Conservation (phyloP, 2,888 invertebrate species). For the Pseudanteris insignis region DNA sequence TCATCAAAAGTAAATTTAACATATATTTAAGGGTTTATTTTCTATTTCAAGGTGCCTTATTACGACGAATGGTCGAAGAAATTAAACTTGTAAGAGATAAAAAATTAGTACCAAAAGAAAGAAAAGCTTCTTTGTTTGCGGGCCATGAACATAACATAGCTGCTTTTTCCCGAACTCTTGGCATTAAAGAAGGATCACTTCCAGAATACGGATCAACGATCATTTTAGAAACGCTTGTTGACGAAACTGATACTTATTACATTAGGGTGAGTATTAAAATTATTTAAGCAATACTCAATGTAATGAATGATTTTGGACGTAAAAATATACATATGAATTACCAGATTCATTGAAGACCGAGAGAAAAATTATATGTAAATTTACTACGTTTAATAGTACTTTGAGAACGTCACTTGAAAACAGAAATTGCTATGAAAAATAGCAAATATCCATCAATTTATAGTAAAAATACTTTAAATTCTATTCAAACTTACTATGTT, state of each 20-base stretch:
- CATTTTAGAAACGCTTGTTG: constrained; percentile 57
- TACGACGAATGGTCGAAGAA: constrained; percentile 56
- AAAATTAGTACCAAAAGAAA: constrained; percentile 47
- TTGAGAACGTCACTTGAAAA: too few relatives aligned
- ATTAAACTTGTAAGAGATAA: constrained; percentile 49
- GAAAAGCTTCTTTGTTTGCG: constrained; percentile 57
- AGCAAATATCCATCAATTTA: too few relatives aligned
- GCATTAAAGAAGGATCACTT: constrained; percentile 53
- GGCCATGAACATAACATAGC: constrained; percentile 59
- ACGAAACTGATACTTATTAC: constrained; percentile 52
- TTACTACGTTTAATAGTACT: too few relatives aligned
- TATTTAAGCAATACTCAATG: neutral
- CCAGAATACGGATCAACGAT: constrained; percentile 59
- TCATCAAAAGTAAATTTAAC: too few relatives aligned
- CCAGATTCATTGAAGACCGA: neutral
- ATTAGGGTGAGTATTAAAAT: constrained; percentile 54
- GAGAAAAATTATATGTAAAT: too few relatives aligned
- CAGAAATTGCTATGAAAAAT: neutral
- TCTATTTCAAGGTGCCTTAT: constrained; percentile 48
- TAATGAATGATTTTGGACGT: neutral
- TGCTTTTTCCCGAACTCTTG: constrained; percentile 52
- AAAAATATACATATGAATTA: neutral
- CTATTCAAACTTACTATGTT: too few relatives aligned
- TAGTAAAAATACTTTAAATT: too few relatives aligned
- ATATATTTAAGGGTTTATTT: too few relatives aligned